Conservation (phyloP, 1,140 invertebrate genomes). For the Streblospio benedicti region DNA sequence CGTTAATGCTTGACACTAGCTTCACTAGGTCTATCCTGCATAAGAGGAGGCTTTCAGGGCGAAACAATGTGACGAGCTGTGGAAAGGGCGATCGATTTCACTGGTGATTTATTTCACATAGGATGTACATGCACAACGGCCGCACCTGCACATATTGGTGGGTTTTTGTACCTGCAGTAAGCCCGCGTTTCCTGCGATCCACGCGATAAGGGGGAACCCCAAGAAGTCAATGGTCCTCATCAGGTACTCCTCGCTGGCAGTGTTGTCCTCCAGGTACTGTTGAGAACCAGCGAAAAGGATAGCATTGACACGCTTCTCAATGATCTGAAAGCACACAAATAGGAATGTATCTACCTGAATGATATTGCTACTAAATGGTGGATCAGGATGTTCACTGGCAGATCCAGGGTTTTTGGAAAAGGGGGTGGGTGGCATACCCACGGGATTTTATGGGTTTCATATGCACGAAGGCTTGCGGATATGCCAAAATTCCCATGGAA, state of each 20-base stretch:
- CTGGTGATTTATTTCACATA: neutral
- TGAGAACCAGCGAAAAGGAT: conserved; percentile 90
- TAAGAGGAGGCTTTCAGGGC: too few relatives aligned
- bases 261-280: conserved; percentile 75
- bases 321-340: too few relatives aligned
- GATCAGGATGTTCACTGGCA: too few relatives aligned
- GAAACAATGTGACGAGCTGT: neutral
- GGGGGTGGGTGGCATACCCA: too few relatives aligned
- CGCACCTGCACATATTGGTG: neutral
- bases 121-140: neutral
- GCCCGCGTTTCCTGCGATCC: conserved; percentile 89
- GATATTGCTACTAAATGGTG: too few relatives aligned
- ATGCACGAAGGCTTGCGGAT: too few relatives aligned
- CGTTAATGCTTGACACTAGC: too few relatives aligned
- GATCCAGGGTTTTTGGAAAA: too few relatives aligned
- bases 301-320: conserved; percentile 76
- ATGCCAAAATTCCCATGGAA: too few relatives aligned
- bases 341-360: too few relatives aligned
- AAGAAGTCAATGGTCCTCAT: conserved; percentile 77
- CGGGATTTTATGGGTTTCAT: too few relatives aligned
- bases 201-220: conserved; percentile 78
- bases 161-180: conserved; percentile 56
- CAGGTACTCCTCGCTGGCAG: conserved; percentile 86
- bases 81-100: neutral
- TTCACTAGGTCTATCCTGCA: too few relatives aligned